Evolutionary conservation across 2,113 vertebrate genomes (phyloP).

Genomic region (Todiramphus chloris): DNA sequence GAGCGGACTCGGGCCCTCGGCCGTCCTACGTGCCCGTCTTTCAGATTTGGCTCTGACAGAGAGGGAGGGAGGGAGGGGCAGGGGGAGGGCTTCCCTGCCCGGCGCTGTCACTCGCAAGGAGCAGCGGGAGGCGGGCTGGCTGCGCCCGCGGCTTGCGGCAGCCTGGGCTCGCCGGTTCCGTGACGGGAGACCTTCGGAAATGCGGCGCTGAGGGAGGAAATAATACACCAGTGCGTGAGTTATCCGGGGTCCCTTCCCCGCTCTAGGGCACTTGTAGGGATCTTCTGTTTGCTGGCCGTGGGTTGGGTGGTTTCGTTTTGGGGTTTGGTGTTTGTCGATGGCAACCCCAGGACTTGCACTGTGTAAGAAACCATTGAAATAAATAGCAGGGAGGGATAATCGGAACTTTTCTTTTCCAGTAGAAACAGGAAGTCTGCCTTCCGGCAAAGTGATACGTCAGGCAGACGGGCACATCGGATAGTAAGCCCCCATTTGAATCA

Average conservation of each 20-base stretch:
- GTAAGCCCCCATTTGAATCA: fast-evolving
- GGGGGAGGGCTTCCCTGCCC: background rate
- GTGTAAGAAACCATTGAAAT: background rate
- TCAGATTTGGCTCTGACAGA: background rate
- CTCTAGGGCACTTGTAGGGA: fast-evolving
- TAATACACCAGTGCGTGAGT: background rate
- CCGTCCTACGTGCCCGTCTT: background rate
- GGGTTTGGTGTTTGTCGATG: background rate
- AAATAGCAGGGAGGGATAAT: background rate
- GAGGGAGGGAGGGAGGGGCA: background rate
- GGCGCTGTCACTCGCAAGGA: background rate
- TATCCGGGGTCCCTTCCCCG: background rate
- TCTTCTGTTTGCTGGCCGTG: no score
- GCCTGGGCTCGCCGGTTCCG: background rate
- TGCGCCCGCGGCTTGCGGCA: background rate
- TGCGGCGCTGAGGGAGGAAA: background rate
- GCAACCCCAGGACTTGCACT: background rate
- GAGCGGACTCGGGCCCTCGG: background rate
- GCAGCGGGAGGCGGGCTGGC: background rate
- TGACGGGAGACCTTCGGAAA: background rate
- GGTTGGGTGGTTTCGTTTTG: background rate
- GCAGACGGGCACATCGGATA: fast-evolving
- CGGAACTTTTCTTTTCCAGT: background rate
- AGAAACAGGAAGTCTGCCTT: background rate
- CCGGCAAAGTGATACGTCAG: background rate